Evolutionary conservation across 2,797 vertebrate species (phyloP).

Genomic region (Neomorphus geoffroyi): DNA sequence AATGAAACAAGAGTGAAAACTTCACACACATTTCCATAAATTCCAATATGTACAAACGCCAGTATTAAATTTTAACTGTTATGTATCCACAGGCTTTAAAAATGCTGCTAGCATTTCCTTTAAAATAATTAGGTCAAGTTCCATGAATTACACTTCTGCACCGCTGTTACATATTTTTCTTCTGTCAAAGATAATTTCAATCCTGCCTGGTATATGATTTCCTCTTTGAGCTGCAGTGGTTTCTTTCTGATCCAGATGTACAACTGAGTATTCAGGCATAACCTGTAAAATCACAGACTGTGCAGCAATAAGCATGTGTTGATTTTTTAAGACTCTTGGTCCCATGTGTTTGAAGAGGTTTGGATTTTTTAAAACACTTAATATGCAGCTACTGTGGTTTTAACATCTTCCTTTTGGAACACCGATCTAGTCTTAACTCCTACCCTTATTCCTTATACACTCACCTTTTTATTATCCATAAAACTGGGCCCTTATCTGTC

Average conservation of each 20-base stretch:
- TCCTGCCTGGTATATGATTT: not conserved
- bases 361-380: not conserved
- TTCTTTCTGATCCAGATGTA: not conserved
- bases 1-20: slow-evolving; percentile 33
- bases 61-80: slow-evolving; percentile 62
- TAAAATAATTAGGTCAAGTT: slow-evolving; percentile 68
- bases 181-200: slow-evolving; percentile 20
- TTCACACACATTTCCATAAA: slow-evolving; percentile 49
- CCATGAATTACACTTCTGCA: slow-evolving; percentile 32
- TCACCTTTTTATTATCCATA: not conserved
- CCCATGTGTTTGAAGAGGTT: not conserved
- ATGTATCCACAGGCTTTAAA: slow-evolving; percentile 40
- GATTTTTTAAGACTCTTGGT: not conserved
- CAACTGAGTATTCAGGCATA: not conserved
- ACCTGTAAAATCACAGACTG: slow-evolving; percentile 6
- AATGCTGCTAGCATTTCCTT: slow-evolving; percentile 51
- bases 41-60: slow-evolving; percentile 38
- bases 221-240: not conserved
- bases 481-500: not conserved
- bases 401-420: not conserved
- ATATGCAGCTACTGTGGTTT: not conserved
- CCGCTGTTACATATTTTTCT: not conserved
- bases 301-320: not conserved
- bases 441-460: not conserved
- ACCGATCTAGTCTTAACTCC: not conserved